These are phyloP conservation scores for Mohoua ochrocephala DNA, from an alignment of 2,113 vertebrate species.

Conservation along the genomic window DNA sequence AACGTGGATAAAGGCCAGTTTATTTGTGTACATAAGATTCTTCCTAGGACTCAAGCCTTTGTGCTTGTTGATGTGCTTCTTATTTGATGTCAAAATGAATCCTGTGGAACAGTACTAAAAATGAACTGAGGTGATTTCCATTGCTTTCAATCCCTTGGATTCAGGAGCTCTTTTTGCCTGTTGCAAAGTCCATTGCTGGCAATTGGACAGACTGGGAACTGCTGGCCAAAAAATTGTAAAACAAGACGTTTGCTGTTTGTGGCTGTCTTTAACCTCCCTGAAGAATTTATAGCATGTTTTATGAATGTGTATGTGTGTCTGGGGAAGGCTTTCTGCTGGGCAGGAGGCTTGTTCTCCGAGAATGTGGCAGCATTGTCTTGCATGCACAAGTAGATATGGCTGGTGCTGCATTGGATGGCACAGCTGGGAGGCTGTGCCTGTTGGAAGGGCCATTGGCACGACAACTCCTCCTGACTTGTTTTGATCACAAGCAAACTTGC, in stretches of 20 bases:
- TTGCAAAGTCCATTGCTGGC: conserved; percentile 45
- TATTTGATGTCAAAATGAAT: conserved; percentile 20
- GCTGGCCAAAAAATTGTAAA: conserved; percentile 29
- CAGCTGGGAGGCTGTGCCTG: background rate
- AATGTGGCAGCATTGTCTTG: conserved; percentile 44
- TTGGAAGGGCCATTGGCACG: conserved; percentile 22
- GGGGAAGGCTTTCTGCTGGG: conserved; percentile 25
- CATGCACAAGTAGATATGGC: conserved; percentile 27
- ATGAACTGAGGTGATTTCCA: background rate
- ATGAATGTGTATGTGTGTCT: conserved; percentile 1
- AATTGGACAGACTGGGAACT: conserved; percentile 39
- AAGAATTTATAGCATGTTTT: conserved; percentile 38
- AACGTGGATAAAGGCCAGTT: conserved; percentile 65
- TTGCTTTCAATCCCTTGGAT: background rate
- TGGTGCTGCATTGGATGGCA: background rate
- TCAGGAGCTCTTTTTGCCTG: conserved; percentile 5
- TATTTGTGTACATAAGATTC: conserved; percentile 52
- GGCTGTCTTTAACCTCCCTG: background rate
- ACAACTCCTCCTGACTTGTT: conserved; percentile 1
- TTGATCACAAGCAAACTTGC: conserved; percentile 26
- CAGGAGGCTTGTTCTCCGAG: background rate
- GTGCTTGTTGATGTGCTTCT: conserved; percentile 38
- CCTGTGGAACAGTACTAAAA: background rate
- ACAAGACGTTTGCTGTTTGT: background rate
- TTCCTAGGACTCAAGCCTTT: conserved; percentile 36